A percentile compares a stretch with the other conserved stretches of the same genome.
Conservation (phyloP, 2,888 invertebrate species). For the Andrena dorsata region DNA sequence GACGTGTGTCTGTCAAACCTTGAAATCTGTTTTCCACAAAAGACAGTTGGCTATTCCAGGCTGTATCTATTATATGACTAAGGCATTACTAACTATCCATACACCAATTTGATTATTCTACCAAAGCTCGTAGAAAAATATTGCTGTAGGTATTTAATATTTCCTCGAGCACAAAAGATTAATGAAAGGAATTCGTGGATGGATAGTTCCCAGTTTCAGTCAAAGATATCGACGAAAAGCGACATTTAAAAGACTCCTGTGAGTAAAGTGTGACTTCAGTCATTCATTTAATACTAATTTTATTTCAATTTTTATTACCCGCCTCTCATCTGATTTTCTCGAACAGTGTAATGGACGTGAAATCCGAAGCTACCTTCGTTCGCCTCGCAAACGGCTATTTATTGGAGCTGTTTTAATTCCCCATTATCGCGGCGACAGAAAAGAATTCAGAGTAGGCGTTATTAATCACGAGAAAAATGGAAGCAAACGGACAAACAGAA, state of each 20-base stretch:
- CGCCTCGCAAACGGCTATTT: background rate
- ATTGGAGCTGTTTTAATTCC: conserved; percentile 2
- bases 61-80: background rate
- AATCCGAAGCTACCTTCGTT: background rate
- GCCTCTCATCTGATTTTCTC: too few species aligned
- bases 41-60: background rate
- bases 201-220: too few species aligned
- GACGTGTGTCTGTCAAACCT: background rate
- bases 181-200: background rate
- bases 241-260: too few species aligned
- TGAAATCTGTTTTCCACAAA: conserved; percentile 3
- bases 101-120: background rate
- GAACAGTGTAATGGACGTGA: background rate
- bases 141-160: background rate
- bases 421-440: conserved; percentile 3
- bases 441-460: conserved; percentile 11
- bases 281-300: background rate
- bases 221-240: too few species aligned
- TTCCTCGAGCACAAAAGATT: background rate
- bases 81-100: background rate
- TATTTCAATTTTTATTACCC: too few species aligned
- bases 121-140: background rate
- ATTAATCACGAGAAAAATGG: conserved; percentile 12
- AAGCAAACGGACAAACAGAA: conserved; percentile 29
- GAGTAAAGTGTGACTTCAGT: too few species aligned